Conservation (phyloP, 2,797 vertebrate genomes). For the Poeciliopsis paucimaculata region DNA sequence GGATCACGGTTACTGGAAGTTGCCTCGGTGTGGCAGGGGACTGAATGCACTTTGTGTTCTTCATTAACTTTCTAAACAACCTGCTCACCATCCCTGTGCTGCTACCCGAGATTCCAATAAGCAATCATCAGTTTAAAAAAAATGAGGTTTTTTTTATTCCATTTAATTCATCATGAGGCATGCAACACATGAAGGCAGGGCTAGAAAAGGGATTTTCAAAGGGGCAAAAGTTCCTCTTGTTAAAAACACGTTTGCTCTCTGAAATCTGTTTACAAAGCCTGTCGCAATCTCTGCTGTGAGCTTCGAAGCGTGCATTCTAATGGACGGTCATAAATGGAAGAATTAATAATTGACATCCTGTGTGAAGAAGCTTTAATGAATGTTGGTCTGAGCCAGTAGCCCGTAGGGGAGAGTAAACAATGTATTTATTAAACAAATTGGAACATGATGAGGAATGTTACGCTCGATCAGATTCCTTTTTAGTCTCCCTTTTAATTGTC, state of each 20-base stretch:
- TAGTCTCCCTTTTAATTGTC: conserved; percentile 29
- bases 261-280: conserved; percentile 57
- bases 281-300: conserved; percentile 51
- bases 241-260: conserved; percentile 58
- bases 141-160: neutral
- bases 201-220: conserved; percentile 49
- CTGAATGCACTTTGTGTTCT: conserved; percentile 18
- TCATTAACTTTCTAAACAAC: conserved; percentile 5
- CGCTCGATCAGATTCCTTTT: conserved; percentile 35
- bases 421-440: conserved; percentile 68
- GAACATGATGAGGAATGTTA: conserved; percentile 61
- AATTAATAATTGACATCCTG: conserved; percentile 81
- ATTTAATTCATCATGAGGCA: conserved; percentile 20
- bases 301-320: conserved; percentile 71
- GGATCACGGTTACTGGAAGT: neutral
- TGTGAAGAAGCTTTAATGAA: conserved; percentile 78
- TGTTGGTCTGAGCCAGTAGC: conserved; percentile 47
- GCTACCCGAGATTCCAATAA: conserved; percentile 4
- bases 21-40: neutral
- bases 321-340: conserved; percentile 75
- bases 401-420: conserved; percentile 64
- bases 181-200: conserved; percentile 13
- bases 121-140: conserved; percentile 12
- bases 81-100: neutral
- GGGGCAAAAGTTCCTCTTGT: conserved; percentile 47